These are phyloP conservation scores for Folsomia candida DNA, from an alignment of 2,888 invertebrate species.

Conservation along the genomic window DNA sequence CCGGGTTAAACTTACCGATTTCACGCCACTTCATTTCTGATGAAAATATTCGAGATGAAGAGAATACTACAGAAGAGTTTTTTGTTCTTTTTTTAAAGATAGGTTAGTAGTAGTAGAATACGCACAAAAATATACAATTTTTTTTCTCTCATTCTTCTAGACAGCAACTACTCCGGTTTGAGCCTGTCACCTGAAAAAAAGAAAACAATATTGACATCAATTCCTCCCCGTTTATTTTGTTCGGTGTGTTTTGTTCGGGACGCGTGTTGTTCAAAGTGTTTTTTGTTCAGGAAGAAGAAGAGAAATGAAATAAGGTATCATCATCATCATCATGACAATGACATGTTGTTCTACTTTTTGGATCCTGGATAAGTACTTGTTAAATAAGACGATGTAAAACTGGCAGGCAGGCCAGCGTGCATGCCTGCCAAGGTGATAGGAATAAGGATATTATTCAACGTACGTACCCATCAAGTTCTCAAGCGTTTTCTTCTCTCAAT, in stretches of 20 bases:
- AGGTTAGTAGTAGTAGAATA: slow-evolving; percentile 19
- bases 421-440: neutral
- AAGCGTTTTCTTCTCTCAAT: neutral
- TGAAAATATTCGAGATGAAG: slow-evolving; percentile 18
- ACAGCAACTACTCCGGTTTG: slow-evolving; percentile 57
- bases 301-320: neutral
- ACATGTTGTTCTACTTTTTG: too few species aligned
- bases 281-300: neutral
- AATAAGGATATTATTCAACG: neutral
- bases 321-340: too few species aligned
- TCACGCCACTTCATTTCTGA: neutral
- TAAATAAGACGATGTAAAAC: too few species aligned
- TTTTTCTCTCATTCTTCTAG: slow-evolving; percentile 6
- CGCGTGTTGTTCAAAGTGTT: too few species aligned
- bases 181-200: slow-evolving; percentile 73
- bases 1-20: neutral
- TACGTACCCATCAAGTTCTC: neutral
- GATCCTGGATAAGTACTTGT: too few species aligned
- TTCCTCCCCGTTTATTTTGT: neutral
- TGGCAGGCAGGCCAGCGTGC: neutral
- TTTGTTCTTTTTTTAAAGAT: slow-evolving; percentile 22
- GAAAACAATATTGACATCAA: neutral
- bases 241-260: too few species aligned
- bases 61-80: slow-evolving; percentile 21
- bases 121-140: slow-evolving; percentile 48